Evolutionary conservation across 2,888 invertebrate species (phyloP).

Genomic region (Drosophila monieri): DNA sequence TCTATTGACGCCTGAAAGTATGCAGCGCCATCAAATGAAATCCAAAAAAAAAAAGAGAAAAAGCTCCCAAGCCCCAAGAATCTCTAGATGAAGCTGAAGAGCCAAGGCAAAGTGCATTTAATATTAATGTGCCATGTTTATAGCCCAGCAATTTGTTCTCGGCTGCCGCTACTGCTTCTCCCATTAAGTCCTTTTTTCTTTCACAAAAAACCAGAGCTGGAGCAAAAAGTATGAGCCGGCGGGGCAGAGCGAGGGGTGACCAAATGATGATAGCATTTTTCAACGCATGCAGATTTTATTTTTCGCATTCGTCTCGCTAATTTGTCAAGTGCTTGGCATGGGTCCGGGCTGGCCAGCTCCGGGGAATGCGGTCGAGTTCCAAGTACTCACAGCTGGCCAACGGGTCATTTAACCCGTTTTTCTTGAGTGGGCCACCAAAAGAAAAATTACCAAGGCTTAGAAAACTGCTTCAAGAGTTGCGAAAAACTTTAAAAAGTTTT

Average conservation of each 20-base stretch:
- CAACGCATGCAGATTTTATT: slow-evolving; percentile 60
- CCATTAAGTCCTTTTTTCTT: slow-evolving; percentile 19
- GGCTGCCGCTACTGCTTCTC: slow-evolving; percentile 3
- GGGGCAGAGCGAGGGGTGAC: slow-evolving; percentile 6
- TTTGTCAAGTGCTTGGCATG: slow-evolving; percentile 68
- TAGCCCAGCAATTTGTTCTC: slow-evolving; percentile 78
- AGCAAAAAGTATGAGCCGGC: slow-evolving; percentile 13
- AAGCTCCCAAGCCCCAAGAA: not conserved
- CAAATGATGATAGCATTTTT: slow-evolving; percentile 70
- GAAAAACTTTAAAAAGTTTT: not conserved
- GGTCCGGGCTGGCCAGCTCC: slow-evolving; percentile 10
- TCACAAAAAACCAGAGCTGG: slow-evolving; percentile 18
- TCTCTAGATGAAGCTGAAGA: slow-evolving; percentile 15
- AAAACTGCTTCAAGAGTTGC: not conserved
- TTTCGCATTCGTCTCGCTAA: slow-evolving; percentile 48
- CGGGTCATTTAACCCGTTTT: slow-evolving; percentile 62
- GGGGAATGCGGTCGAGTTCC: slow-evolving; percentile 16
- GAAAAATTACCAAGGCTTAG: slow-evolving; percentile 18
- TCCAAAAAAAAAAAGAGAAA: slow-evolving; percentile 14
- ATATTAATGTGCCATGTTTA: slow-evolving; percentile 80
- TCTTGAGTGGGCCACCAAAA: slow-evolving; percentile 1
- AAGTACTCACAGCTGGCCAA: slow-evolving; percentile 41
- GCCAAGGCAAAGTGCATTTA: slow-evolving; percentile 70
- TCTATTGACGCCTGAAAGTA: slow-evolving; percentile 78
- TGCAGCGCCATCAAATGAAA: slow-evolving; percentile 50